Evolutionary conservation across 2,888 invertebrate genomes (phyloP), one percentile per base, ranked within the genome.

Genomic region (Crossocerus cetratus): DNA sequence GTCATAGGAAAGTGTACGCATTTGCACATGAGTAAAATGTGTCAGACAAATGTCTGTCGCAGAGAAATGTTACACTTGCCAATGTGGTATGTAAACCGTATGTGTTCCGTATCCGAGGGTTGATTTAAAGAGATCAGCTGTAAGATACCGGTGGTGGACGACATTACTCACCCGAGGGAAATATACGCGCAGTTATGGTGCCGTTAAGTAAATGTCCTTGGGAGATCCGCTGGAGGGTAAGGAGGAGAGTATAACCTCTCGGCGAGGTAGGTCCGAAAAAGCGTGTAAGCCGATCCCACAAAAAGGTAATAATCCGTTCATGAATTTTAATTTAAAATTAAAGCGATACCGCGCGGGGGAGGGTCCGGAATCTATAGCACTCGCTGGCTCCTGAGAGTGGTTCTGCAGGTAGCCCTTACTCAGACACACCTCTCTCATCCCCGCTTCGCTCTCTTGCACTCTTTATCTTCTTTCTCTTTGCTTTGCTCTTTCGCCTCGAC

Each of bases 321-420:
- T 86, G 86, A 87, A 87, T 86, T 87, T 87, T 86, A 86, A 87
- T 87, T 85, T 83, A 83, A 85, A 86, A 87, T 87, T 87, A 87
- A 86, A 86, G 83, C 86, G 84, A 86, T 84, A 82, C 83, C 77
- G 82, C 75, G 84, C 82, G 82, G 83, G 81, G 86, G 84, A 85
- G 83, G 84, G 81, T 79, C 80, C 73, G 77, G 81, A 77, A 83
- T 81, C 76, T 83, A 82, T 82, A 81, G 81, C 83, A 80, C 72
- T 32, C 32, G 32, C 32, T 32, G 5, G 5, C 5, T 69, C 76
- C 79, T 71, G 81, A 85, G 84, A 86, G 84, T 84, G 83, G 84
- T 84, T 85, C 80, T 84, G 75, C 84, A 84, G 84, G 85, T 85
- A 86, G 85, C 82, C 72, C 77, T 73, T 67, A 74, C 80, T 76